These are phyloP conservation scores for Gerris buenoi DNA, from an alignment of 1,140 invertebrate genomes.

Conservation along the genomic window DNA sequence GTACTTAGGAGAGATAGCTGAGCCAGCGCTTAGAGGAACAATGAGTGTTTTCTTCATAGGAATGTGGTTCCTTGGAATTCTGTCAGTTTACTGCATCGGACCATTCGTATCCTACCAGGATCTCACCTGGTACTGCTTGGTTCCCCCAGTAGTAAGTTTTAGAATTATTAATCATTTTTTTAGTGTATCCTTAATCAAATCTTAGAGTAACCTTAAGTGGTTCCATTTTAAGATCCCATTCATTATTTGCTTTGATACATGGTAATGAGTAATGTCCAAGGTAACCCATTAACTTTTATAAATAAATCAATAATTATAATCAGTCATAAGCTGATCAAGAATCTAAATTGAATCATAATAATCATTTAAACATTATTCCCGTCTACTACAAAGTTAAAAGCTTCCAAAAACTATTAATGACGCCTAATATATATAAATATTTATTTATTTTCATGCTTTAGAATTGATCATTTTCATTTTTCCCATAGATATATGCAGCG, in stretches of 20 bases:
- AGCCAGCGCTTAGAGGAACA: conserved; percentile 25
- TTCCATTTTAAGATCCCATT: no score
- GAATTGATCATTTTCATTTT: not conserved
- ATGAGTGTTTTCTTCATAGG: conserved; percentile 63
- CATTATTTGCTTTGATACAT: no score
- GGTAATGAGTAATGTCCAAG: no score
- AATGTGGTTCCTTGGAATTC: conserved; percentile 57
- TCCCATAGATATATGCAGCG: not conserved
- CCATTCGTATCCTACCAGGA: conserved; percentile 49
- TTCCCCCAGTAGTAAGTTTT: conserved; percentile 33
- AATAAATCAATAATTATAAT: no score
- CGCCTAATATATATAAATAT: not conserved
- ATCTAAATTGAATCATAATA: no score
- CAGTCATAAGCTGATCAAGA: no score
- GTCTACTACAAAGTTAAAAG: not conserved
- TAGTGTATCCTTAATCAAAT: no score
- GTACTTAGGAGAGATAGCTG: conserved; percentile 68
- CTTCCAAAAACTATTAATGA: no score
- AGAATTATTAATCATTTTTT: not conserved
- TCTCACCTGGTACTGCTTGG: conserved; percentile 45
- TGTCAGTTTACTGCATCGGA: conserved; percentile 59
- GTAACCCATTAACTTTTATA: no score
- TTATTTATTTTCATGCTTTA: not conserved
- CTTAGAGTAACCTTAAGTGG: no score
- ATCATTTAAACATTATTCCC: no score